Evolutionary conservation across 2,797 vertebrate species (phyloP), one percentile per base, ranked within the genome.

Genomic region (Chrysocyon brachyurus): DNA sequence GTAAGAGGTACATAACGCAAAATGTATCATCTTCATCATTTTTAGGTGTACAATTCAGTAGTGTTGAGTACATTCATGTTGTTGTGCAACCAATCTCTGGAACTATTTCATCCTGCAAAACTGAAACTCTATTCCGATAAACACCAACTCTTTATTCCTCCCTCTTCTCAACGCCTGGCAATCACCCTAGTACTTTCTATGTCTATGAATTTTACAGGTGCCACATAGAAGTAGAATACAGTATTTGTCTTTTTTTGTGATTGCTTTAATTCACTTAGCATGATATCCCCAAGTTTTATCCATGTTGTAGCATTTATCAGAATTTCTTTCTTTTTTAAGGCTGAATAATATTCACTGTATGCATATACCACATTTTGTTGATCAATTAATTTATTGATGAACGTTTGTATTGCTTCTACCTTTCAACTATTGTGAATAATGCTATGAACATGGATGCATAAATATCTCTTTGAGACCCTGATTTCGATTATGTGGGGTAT

Each of bases 311-410:
- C 11, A 6, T 17, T 2, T 52, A 15, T 59, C 33, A 56, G 79
- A 95, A 63, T 57, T 59, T 73, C 28, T 54, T 66, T 82, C 46
- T 26, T 86, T 91, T 95, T 86, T 54, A 89, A 92, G 72, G 5
- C 14, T 12, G 61, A 52, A 31, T 22, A 79, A 82, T 77, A 79
- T 40, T 88, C 17, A 64, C 49, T 79, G 26, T 31, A 72, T 14
- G 12, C 17, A 63, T 15, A 52, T 24, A 56, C 28, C n/a, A 72
- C 9, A 26, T 64, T 91, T 63, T 87, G 40, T 68, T 64, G 77
- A 63, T 64, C 28, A 6, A 2, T n/a, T 81, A 22, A 40, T 46
- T 66, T 56, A 24, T 22, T 12, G 26, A 3, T 72, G 12, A 64
- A 46, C 31, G 9, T 40, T 56, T 36, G n/a, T 2, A 2, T 56